A percentile compares a stretch with the other conserved stretches of the same genome.
Conservation (phyloP, 1,140 invertebrate genomes). For the Psilanteris sp. region DNA sequence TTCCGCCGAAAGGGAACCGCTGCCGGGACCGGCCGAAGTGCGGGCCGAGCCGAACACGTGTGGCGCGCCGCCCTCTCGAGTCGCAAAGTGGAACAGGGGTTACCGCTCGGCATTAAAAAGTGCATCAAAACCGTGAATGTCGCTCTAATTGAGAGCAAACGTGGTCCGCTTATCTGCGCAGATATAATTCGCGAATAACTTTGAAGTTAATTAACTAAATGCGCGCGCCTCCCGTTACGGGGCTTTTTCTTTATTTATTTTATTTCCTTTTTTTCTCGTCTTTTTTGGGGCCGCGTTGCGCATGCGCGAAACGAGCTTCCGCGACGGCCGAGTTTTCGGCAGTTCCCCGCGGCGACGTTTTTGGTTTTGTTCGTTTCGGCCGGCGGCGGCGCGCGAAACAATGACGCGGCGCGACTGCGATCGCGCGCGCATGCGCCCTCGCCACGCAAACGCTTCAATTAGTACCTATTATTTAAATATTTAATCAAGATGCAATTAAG, state of each 20-base stretch:
- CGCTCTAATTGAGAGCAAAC: conserved; percentile 43
- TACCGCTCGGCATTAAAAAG: conserved; percentile 17
- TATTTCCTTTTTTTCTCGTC: too few relatives aligned
- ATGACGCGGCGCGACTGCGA: too few relatives aligned
- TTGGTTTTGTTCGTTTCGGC: too few relatives aligned
- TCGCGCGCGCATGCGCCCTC: too few relatives aligned
- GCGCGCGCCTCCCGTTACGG: conserved; percentile 13
- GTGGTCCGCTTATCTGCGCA: conserved; percentile 32
- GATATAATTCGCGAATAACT: conserved; percentile 49
- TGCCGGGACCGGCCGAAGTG: too few relatives aligned
- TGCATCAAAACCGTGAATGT: conserved; percentile 32
- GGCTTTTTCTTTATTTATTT: conserved; percentile 4
- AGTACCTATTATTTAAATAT: conserved; percentile 45
- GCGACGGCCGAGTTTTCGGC: too few relatives aligned
- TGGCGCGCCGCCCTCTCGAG: conserved; percentile 2
- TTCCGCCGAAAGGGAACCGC: too few relatives aligned
- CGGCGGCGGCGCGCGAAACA: too few relatives aligned
- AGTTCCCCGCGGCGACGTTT: too few relatives aligned
- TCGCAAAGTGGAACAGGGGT: conserved; percentile 12
- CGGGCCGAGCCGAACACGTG: conserved; percentile 1
- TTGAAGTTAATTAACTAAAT: conserved; percentile 41
- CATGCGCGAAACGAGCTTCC: too few relatives aligned
- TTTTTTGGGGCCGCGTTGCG: too few relatives aligned
- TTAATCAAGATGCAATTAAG: conserved; percentile 44
- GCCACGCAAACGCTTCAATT: conserved; percentile 20